phyloP scores from a whole-genome alignment of 2,888 invertebrate species.

The Galerucella nymphaeae region DNA sequence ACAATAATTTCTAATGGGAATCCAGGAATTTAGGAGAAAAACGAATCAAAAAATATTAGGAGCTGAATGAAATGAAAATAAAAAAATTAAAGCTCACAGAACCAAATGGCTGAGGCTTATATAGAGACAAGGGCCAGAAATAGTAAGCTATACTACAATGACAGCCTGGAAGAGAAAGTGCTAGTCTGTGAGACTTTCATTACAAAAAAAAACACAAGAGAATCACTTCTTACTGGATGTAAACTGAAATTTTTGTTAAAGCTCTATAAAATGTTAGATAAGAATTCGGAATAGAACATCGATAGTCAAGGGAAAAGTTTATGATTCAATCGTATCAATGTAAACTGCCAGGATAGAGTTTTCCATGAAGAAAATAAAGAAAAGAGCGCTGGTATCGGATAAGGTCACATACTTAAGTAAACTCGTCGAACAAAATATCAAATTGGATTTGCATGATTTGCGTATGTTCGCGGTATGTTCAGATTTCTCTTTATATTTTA shows the following conservation, averaged over 20 bases:
- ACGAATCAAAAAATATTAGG: background rate
- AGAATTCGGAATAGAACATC: background rate
- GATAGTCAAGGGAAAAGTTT: background rate
- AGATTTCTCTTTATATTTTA: background rate
- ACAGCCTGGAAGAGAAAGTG: too few species aligned
- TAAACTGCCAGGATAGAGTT: background rate
- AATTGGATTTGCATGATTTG: constrained; percentile 16
- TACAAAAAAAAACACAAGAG: too few species aligned
- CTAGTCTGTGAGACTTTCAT: too few species aligned
- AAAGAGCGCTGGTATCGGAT: background rate
- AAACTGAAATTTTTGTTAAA: background rate
- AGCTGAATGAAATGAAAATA: background rate
- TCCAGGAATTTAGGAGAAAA: background rate
- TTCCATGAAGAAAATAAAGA: background rate
- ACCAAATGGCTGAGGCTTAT: background rate
- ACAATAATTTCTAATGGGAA: too few species aligned
- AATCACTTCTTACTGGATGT: background rate
- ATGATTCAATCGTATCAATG: background rate
- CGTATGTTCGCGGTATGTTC: background rate
- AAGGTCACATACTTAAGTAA: background rate
- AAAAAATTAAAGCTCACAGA: background rate
- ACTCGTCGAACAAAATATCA: background rate
- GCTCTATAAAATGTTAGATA: background rate
- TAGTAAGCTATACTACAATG: too few species aligned
- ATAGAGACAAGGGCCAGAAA: too few species aligned